These are phyloP conservation scores for Gallinago media DNA, from an alignment of 2,113 vertebrate genomes.

Conservation along the genomic window DNA sequence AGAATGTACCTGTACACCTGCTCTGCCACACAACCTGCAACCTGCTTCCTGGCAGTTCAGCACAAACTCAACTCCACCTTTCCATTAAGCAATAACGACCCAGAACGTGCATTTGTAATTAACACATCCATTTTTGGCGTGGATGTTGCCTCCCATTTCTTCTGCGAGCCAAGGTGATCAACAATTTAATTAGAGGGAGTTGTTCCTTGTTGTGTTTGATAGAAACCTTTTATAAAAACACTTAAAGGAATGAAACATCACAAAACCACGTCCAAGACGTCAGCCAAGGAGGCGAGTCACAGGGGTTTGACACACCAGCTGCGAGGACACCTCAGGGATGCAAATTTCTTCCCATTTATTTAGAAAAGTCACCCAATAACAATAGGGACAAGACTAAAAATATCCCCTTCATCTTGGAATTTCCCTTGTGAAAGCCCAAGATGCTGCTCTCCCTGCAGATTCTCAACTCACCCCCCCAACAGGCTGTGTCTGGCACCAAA, in stretches of 20 bases:
- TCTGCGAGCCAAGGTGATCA: neutral
- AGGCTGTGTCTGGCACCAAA: neutral
- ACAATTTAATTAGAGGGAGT: neutral
- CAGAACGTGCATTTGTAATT: neutral
- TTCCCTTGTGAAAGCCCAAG: neutral
- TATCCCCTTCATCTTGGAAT: neutral
- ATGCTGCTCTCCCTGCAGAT: neutral
- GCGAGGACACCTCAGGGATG: neutral
- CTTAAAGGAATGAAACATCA: neutral
- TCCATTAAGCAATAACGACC: neutral
- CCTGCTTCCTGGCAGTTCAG: neutral
- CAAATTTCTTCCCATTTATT: neutral
- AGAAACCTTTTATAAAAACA: neutral
- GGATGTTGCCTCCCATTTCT: neutral
- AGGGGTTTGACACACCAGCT: neutral
- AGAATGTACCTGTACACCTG: neutral
- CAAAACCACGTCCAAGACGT: rapidly evolving
- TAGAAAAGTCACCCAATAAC: neutral
- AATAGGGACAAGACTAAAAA: neutral
- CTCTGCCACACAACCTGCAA: neutral
- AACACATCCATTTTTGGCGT: neutral
- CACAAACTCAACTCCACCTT: neutral
- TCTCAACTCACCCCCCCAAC: neutral
- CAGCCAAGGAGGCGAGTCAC: neutral
- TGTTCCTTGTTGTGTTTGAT: neutral